These are phyloP conservation scores for Coendou prehensilis DNA, from an alignment of 2,797 vertebrate genomes.

Conservation along the genomic window DNA sequence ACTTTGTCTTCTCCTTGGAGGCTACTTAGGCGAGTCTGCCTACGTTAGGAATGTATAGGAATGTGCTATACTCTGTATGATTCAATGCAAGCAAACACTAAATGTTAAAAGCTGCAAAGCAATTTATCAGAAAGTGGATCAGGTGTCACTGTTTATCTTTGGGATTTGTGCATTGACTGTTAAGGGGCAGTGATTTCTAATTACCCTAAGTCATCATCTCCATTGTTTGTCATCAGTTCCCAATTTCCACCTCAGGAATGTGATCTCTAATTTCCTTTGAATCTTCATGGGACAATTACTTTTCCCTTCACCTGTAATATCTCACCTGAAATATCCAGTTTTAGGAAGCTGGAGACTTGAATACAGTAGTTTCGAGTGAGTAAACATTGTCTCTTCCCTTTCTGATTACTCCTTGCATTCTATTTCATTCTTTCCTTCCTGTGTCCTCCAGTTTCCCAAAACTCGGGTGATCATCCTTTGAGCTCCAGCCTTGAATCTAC, in stretches of 20 bases:
- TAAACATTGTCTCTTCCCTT: too few species aligned
- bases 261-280: conserved; percentile 9
- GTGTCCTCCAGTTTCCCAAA: too few species aligned
- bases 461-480: too few species aligned
- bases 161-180: background rate
- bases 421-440: too few species aligned
- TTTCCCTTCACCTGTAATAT: conserved; percentile 33
- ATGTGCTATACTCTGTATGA: conserved; percentile 1
- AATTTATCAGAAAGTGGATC: conserved; percentile 34
- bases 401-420: too few species aligned
- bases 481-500: too few species aligned
- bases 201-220: conserved; percentile 47
- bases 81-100: background rate
- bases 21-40: background rate
- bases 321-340: background rate
- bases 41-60: conserved; percentile 45
- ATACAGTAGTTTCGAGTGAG: background rate
- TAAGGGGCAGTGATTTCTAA: conserved; percentile 36
- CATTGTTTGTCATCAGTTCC: conserved; percentile 30
- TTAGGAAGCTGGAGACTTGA: conserved; percentile 15
- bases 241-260: conserved; percentile 1
- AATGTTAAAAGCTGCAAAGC: conserved; percentile 50
- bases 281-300: background rate
- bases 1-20: background rate
- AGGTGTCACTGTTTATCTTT: background rate